These are phyloP conservation scores for Chaetoderma sp. DNA, from an alignment of 2,888 invertebrate species.

Conservation along the genomic window DNA sequence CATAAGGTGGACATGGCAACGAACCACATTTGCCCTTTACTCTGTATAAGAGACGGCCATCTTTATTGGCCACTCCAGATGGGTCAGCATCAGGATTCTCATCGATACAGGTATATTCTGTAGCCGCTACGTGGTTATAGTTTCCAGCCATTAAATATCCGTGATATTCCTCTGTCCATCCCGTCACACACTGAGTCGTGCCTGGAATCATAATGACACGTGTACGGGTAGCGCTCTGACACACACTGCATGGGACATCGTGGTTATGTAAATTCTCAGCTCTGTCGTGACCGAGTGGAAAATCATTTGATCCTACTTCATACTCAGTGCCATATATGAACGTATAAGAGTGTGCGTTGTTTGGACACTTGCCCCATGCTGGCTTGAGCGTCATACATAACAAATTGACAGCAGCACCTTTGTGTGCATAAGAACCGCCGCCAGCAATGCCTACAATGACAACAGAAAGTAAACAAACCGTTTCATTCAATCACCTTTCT, in stretches of 20 bases:
- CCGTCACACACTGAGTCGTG: slow-evolving; percentile 28
- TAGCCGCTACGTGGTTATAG: slow-evolving; percentile 10
- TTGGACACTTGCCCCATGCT: not conserved
- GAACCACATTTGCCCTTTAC: slow-evolving; percentile 41
- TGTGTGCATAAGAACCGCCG: not conserved
- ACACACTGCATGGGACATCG: slow-evolving; percentile 40
- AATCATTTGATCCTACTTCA: not conserved
- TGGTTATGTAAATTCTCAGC: slow-evolving; percentile 9
- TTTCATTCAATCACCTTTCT: no score
- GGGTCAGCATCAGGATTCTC: slow-evolving; percentile 31
- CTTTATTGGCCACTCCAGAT: slow-evolving; percentile 23
- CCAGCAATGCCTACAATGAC: not conserved
- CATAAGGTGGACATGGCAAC: slow-evolving; percentile 42
- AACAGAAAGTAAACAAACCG: no score
- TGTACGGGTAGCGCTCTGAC: slow-evolving; percentile 15
- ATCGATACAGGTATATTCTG: slow-evolving; percentile 36
- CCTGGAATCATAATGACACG: slow-evolving; percentile 38
- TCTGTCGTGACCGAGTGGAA: slow-evolving; percentile 1
- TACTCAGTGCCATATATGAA: slow-evolving; percentile 30
- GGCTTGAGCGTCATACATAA: not conserved
- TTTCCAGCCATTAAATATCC: slow-evolving; percentile 40
- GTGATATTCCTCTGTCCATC: slow-evolving; percentile 40
- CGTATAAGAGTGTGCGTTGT: no score
- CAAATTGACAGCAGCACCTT: not conserved
- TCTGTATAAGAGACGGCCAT: slow-evolving; percentile 33